Conservation (phyloP, 2,888 invertebrate genomes). For the Mycalesis mineus region DNA sequence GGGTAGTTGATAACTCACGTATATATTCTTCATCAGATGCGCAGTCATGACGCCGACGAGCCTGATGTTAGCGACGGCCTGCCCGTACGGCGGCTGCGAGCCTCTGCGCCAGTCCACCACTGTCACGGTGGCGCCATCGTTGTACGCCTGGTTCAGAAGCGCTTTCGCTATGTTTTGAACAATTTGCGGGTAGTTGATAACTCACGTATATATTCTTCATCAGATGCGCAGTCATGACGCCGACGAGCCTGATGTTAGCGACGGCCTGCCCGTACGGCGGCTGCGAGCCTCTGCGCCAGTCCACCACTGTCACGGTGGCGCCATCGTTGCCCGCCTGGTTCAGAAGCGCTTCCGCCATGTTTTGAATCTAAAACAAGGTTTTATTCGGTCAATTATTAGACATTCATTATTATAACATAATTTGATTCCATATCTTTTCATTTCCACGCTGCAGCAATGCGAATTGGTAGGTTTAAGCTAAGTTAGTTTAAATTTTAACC, state of each 20-base stretch:
- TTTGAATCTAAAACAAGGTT: constrained; percentile 74
- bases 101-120: constrained; percentile 92
- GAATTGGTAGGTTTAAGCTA: too few species aligned
- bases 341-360: constrained; percentile 85
- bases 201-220: constrained; percentile 75
- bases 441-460: too few species aligned
- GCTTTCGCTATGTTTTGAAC: too few species aligned
- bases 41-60: constrained; percentile 91
- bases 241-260: constrained; percentile 92
- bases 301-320: constrained; percentile 87
- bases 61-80: constrained; percentile 94
- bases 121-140: constrained; percentile 85
- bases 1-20: constrained; percentile 54
- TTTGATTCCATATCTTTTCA: too few species aligned
- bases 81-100: constrained; percentile 91
- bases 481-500: too few species aligned
- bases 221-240: constrained; percentile 88
- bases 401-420: too few species aligned
- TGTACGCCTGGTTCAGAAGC: constrained; percentile 80
- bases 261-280: constrained; percentile 95
- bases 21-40: constrained; percentile 79
- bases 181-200: constrained; percentile 26
- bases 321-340: constrained; percentile 79
- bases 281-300: constrained; percentile 91
- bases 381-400: too few species aligned